phyloP scores from a whole-genome alignment of 2,888 invertebrate genomes.

The Nephrotoma flavescens region DNA sequence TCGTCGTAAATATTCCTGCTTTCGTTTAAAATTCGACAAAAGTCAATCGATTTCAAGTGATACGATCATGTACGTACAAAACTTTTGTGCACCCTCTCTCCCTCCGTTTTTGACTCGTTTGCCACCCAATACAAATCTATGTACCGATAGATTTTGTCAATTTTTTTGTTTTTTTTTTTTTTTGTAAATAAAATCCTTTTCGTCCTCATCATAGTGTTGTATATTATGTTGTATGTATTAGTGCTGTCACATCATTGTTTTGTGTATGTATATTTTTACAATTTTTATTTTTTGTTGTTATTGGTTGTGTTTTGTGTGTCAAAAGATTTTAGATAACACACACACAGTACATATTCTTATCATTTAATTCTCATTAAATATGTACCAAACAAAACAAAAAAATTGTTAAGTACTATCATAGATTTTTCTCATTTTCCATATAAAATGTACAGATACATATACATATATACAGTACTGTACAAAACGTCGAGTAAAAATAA shows the following conservation, averaged over 20 bases:
- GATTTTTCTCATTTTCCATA: background rate
- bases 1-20: background rate
- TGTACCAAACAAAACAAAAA: background rate
- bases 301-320: background rate
- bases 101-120: background rate
- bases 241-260: background rate
- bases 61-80: background rate
- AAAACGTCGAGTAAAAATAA: background rate
- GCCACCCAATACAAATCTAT: background rate
- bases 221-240: background rate
- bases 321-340: background rate
- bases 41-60: background rate
- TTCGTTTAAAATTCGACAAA: background rate
- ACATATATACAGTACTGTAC: background rate
- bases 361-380: background rate
- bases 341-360: background rate
- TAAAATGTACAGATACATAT: background rate
- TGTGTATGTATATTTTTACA: background rate
- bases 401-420: background rate
- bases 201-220: background rate
- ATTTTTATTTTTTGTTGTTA: background rate
- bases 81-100: background rate
- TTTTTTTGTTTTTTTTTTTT: background rate
- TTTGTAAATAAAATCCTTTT: background rate
- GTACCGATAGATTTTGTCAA: background rate